Evolutionary conservation across 1,140 invertebrate species (phyloP), one percentile per base, ranked within the genome.

Genomic region (Sarcophaga bullata): DNA sequence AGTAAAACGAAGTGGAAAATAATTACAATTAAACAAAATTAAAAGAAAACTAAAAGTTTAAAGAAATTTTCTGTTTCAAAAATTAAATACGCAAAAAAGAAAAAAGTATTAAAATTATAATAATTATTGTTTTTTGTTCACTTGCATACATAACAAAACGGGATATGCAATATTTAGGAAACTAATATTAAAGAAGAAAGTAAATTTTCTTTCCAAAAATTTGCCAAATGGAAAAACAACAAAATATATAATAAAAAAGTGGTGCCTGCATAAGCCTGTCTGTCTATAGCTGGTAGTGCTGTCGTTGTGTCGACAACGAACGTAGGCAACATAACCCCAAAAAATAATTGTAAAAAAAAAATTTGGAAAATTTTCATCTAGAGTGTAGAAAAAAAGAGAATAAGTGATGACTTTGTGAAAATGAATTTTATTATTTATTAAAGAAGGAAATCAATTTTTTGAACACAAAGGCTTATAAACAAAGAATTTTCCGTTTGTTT

Each of bases 1-100:
- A 52, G 82, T 52, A 11, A 80, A 80, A 75, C n/a, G 72, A 82
- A 80, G 6, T 13, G 19, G 76, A 82, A 49, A 80, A 82, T 25
- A 49, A 78, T 37, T 37, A 37, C 25, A 37, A 37, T 37, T 37
- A 80, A 68, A 80, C 49, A 62, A 82, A 80, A 72, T n/a, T 81
- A 11, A n/a, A 80, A 68, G 9, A 82, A 73, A 80, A 50, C 47
- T 50, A 73, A 25, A 78, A 78, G 81, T 49, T 17, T 50, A 82
- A 47, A 80, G 72, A 80, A 75, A 80, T 62, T 82, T 80, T 73
- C 48, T 8, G 15, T 68, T 62, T 37, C 10, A 82, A 37, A 37
- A 37, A 37, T 37, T 25, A 68, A 80, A 80, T 62, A 80, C 76
- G 72, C 49, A 73, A 52, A 82, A 82, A 52, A 58, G 54, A n/a